Conservation (phyloP, 2,888 invertebrate genomes). For the Arctia plantaginis region DNA sequence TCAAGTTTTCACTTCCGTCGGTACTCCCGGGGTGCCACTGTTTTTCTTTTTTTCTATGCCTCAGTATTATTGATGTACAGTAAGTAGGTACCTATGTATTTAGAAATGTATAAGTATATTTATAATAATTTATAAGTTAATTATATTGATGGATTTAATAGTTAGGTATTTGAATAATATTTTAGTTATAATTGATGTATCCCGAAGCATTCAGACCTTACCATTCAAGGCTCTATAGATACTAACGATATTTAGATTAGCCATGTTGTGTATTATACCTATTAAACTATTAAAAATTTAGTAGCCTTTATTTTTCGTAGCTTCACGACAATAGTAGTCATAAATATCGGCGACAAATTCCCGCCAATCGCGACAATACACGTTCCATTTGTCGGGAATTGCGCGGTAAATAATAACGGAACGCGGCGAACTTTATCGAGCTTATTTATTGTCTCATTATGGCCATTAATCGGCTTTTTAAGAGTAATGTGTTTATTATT, state of each 20-base stretch:
- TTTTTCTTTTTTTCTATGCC: no score
- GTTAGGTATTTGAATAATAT: neutral
- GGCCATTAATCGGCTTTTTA: slow-evolving; percentile 53
- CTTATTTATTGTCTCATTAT: slow-evolving; percentile 83
- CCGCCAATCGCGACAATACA: slow-evolving; percentile 79
- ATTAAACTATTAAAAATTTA: neutral
- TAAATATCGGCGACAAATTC: slow-evolving; percentile 80
- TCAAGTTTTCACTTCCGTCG: no score
- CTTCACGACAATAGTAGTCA: slow-evolving; percentile 64
- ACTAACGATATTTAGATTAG: neutral
- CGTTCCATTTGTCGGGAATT: slow-evolving; percentile 76
- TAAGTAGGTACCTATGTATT: no score
- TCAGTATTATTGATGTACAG: no score
- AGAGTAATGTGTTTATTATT: slow-evolving; percentile 56
- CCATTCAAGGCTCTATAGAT: neutral
- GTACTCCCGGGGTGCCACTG: no score
- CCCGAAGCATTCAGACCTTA: neutral
- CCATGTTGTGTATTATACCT: neutral
- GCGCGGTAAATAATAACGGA: slow-evolving; percentile 77
- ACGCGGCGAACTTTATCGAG: slow-evolving; percentile 73
- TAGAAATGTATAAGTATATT: no score
- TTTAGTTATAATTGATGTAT: neutral
- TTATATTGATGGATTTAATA: no score
- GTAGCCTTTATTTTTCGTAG: slow-evolving; percentile 47
- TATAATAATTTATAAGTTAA: no score